Conservation (phyloP, 2,797 vertebrate genomes). For the Esox masquinongy region DNA sequence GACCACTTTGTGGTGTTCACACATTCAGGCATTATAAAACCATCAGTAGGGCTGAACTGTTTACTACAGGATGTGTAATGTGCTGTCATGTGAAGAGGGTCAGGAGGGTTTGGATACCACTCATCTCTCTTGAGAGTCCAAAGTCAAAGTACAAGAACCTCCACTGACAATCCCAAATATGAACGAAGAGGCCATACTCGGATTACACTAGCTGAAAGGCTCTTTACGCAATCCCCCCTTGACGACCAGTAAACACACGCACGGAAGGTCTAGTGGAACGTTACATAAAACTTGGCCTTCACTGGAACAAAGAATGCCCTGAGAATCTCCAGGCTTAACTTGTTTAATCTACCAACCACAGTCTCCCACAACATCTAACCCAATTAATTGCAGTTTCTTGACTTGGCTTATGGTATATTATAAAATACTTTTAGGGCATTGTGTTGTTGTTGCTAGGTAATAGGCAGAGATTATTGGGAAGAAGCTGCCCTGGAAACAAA, state of each 20-base stretch:
- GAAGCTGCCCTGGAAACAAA: no score
- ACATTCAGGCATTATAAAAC: neutral
- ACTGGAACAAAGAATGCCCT: no score
- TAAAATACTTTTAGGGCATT: no score
- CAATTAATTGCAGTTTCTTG: no score
- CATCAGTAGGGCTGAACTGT: conserved; percentile 1
- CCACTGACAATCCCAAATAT: conserved; percentile 18
- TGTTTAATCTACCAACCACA: no score
- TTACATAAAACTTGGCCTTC: no score
- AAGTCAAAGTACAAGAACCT: conserved; percentile 4
- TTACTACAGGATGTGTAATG: neutral
- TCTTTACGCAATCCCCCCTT: conserved; percentile 14
- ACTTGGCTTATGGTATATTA: no score
- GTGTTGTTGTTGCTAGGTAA: no score
- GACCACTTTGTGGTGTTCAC: neutral
- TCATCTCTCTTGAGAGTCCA: conserved; percentile 9
- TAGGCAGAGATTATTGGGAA: no score
- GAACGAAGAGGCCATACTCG: conserved; percentile 11
- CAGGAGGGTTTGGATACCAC: conserved; percentile 15
- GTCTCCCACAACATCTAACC: no score
- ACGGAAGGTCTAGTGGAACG: no score
- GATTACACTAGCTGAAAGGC: conserved; percentile 28
- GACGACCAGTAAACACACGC: conserved; percentile 13
- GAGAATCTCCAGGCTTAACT: no score
- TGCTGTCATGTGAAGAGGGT: neutral